Percentiles rank a stretch among this genome's conserved stretches.
These are phyloP conservation scores for Mesocentrotus franciscanus DNA, from an alignment of 53 echinoderm and acorn worm genomes.

Conservation along the genomic window DNA sequence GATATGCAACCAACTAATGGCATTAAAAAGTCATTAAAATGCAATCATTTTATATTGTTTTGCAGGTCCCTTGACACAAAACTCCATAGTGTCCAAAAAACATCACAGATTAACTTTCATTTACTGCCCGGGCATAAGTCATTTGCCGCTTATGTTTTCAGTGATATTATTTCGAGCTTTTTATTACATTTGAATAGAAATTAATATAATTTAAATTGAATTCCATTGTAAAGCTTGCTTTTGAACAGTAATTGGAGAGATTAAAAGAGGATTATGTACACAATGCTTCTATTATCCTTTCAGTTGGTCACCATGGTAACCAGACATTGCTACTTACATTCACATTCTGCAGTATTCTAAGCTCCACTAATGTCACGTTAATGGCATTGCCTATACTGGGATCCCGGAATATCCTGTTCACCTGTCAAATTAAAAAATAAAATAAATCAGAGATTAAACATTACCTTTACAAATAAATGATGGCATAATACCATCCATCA, in stretches of 20 bases:
- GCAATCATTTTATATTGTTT: neutral
- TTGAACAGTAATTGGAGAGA: neutral
- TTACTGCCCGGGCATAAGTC: neutral
- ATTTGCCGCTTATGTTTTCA: neutral
- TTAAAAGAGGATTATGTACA: slow-evolving; percentile 20
- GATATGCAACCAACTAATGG: neutral
- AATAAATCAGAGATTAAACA: neutral
- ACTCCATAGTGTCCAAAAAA: neutral
- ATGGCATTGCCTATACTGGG: slow-evolving; percentile 96
- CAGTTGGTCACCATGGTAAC: neutral
- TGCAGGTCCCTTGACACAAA: neutral
- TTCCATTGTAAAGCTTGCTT: neutral
- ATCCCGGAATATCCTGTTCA: slow-evolving; percentile 95
- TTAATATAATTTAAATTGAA: neutral
- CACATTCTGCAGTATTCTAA: slow-evolving; percentile 77
- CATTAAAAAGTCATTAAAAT: neutral
- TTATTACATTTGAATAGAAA: neutral
- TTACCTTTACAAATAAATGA: too few relatives aligned
- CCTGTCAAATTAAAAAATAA: slow-evolving; percentile 74
- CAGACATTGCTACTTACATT: slow-evolving; percentile 66
- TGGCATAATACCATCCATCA: too few relatives aligned
- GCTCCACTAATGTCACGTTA: slow-evolving; percentile 91
- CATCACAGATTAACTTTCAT: neutral
- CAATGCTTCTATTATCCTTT: neutral
- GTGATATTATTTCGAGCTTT: neutral